Percentiles rank a stretch among this genome's conserved stretches.
Evolutionary conservation across 2,113 vertebrate species (phyloP).

Genomic region (Odocoileus hemionus): DNA sequence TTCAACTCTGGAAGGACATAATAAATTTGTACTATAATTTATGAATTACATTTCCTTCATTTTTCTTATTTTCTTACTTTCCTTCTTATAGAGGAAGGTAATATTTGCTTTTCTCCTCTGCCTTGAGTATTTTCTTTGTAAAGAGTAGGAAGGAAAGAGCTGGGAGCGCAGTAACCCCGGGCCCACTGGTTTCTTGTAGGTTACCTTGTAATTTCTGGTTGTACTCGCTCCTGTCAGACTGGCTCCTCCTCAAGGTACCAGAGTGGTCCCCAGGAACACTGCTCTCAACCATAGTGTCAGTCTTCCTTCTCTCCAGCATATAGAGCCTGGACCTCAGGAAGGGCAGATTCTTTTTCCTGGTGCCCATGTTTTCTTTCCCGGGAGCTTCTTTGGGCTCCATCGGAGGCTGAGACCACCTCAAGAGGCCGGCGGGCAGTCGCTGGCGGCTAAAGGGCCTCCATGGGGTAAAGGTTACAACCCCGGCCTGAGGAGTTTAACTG

Average conservation of each 20-base stretch:
- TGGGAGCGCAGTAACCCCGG: neutral
- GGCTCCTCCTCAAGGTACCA: conserved; percentile 90
- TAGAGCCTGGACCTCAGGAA: conserved; percentile 87
- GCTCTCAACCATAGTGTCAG: conserved; percentile 87
- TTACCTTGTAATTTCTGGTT: conserved; percentile 95
- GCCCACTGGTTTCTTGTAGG: neutral
- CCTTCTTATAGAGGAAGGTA: neutral
- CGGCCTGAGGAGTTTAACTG: neutral
- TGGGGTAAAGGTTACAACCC: neutral
- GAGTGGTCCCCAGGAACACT: conserved; percentile 80
- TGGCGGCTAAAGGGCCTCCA: neutral
- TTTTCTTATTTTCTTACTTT: neutral
- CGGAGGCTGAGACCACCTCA: neutral
- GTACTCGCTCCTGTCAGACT: conserved; percentile 98
- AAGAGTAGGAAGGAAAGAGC: neutral
- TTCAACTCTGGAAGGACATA: neutral
- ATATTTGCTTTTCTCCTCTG: neutral
- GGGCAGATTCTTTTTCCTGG: conserved; percentile 86
- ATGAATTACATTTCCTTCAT: neutral
- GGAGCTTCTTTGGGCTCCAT: conserved; percentile 83
- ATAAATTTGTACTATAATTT: neutral
- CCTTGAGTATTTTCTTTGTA: neutral
- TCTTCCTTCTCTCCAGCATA: conserved; percentile 91
- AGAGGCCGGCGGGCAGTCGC: rapidly evolving
- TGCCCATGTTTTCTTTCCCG: conserved; percentile 80